Evolutionary conservation across 2,797 vertebrate genomes (phyloP).

Genomic region (Discoglossus pictus): DNA sequence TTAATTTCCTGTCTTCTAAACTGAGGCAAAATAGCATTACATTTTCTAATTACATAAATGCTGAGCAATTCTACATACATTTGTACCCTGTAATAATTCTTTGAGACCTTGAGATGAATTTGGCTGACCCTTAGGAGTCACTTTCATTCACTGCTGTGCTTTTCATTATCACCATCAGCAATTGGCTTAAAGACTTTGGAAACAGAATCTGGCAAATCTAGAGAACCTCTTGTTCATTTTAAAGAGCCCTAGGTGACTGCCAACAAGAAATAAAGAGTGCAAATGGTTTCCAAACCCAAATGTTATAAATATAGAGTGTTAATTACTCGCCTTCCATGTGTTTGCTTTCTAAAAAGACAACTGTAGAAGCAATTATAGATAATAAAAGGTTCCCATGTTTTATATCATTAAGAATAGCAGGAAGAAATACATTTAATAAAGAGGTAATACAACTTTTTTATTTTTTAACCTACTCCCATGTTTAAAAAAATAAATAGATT

Average conservation of each 20-base stretch:
- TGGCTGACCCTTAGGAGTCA: not conserved
- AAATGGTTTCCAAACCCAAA: not conserved
- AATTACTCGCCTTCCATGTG: not conserved
- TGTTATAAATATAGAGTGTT: not conserved
- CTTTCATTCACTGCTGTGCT: not conserved
- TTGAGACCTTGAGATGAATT: not conserved
- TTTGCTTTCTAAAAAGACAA: conserved; percentile 3
- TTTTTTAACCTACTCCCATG: no score
- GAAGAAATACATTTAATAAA: no score
- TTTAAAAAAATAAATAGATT: no score
- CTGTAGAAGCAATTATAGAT: not conserved
- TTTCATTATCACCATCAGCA: no score
- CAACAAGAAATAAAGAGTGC: conserved; percentile 1
- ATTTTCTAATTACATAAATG: no score
- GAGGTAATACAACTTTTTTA: no score
- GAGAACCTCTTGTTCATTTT: not conserved
- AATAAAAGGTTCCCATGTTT: no score
- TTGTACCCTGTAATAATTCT: no score
- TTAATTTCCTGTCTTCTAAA: no score
- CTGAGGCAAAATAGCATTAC: no score
- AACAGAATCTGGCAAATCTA: conserved; percentile 5
- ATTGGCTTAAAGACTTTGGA: not conserved
- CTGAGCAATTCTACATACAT: no score
- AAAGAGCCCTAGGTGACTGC: not conserved
- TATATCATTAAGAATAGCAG: no score